Base-by-base conservation (phyloP, 2,888 invertebrate genomes). In the Calameuta filiformis region DNA sequence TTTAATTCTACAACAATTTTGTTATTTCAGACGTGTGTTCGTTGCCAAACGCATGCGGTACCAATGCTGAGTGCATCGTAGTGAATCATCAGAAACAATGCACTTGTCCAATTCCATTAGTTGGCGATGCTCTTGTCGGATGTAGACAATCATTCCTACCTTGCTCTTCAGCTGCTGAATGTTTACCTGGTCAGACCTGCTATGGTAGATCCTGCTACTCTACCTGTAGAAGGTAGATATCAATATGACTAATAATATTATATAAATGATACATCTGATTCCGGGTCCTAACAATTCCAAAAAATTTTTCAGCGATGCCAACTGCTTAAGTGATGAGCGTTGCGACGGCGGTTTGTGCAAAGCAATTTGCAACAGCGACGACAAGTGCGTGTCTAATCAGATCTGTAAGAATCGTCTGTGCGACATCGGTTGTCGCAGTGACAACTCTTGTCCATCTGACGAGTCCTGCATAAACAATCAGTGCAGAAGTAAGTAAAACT, bases 321-420 rank as follows among this genome's bases (percentile, higher is more conserved):
- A 96, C 85, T 98, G 98, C 88, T 92, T 97, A 82, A 94, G 96
- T 30, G 96, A 97, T 88, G 97, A 98, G 91, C 95, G 96, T 84
- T 98, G 98, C 90, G 94, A 97, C 83, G 94, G 95, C 77, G 97
- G 97, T 73, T 94, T 95, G 76, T 98, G 98, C 88, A 95, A 96
- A 91, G 93, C 95, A 2, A 95, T 98, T 40, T 98, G 98, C 89
- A 98, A 97, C 89, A 96, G 95, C 76, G 97, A 98, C 89, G 94
- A 95, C 23, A 95, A 96, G 80, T 98, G 98, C 88, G 94, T 94
- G 33, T 93, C 94, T 23, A 95, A 96, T 83, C 96, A 97, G 91
- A 97, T 98, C 85, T 98, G 98, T 88, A 96, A 96, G 90, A 96
- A 96, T 86, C 94, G 97, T 85, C 93, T 97, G 82, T 98, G 98